Base-by-base conservation (phyloP, 2,113 vertebrate genomes). In the Myotis brandtii region DNA sequence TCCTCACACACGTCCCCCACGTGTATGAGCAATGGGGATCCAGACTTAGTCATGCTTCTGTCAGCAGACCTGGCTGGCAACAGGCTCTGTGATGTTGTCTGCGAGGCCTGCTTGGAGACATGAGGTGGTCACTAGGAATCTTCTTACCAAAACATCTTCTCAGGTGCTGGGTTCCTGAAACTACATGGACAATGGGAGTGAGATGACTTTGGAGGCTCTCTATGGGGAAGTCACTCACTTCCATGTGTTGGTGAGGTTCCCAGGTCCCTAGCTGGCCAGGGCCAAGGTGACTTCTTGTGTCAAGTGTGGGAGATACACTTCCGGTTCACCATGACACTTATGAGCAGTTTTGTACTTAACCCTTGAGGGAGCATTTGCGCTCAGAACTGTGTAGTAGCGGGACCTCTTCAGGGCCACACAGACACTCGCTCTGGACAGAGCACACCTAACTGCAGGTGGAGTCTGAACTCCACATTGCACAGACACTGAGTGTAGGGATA, bases 291-390 rank as follows among this genome's bases (percentile, higher is more conserved):
- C 75, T 67, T 25, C 59, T 12, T 79, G 9, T 46, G 66, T 34
- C 10, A 9, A 72, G 37, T 20, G 75, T n/a, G 27, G 56, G 64
- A 96, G 32, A 96, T 91, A 66, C 17, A 94, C 92, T 98, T 97
- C 97, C 75, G 43, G 95, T 81, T 95, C 95, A 94, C 9, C 10
- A 54, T 8, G 43, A 27, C 30, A 76, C 34, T 84, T 88, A 75
- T 64, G n/a, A 96, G 77, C 66, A 79, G 77, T 83, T 86, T 91
- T 69, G 62, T 64, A 14, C 23, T 97, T 97, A 96, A 95, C 95
- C 90, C 92, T 90, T 96, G 80, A 84, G 21, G 40, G 67, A 91
- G 62, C 1, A 14, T 62, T 17, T 69, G 64, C 75, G 84, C 9
- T 56, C 52, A 37, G 91, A 77, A 32, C 23, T 20, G 62, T 72